A percentile compares a stretch with the other conserved stretches of the same genome.
Conservation (phyloP, 2,888 invertebrate genomes). For the Synanthedon vespiformis region DNA sequence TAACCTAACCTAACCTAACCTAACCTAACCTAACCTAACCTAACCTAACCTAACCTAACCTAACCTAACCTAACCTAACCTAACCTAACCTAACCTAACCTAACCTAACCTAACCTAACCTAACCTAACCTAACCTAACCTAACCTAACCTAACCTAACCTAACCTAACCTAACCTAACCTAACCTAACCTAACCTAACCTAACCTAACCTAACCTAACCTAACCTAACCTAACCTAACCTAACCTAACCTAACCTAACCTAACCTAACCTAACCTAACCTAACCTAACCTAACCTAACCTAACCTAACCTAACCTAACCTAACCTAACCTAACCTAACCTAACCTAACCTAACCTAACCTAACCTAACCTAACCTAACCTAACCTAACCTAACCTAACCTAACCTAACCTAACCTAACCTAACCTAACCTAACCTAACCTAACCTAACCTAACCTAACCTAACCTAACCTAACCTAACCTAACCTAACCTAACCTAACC, state of each 20-base stretch:
- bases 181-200: slow-evolving; percentile 5
- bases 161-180: slow-evolving; percentile 4
- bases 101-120: slow-evolving; percentile 5
- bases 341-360: slow-evolving; percentile 3
- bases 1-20: slow-evolving; percentile 7
- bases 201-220: slow-evolving; percentile 5
- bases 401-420: slow-evolving; percentile 5
- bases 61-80: slow-evolving; percentile 6
- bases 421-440: slow-evolving; percentile 5
- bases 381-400: slow-evolving; percentile 5
- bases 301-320: slow-evolving; percentile 4
- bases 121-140: slow-evolving; percentile 6
- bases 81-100: slow-evolving; percentile 5
- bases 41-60: slow-evolving; percentile 6
- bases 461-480: slow-evolving; percentile 5
- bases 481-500: slow-evolving; percentile 5
- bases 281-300: slow-evolving; percentile 5
- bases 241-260: slow-evolving; percentile 5
- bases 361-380: slow-evolving; percentile 5
- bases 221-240: slow-evolving; percentile 5
- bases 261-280: slow-evolving; percentile 5
- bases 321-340: slow-evolving; percentile 4
- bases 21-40: slow-evolving; percentile 8
- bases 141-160: slow-evolving; percentile 5
- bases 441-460: slow-evolving; percentile 5